Percentiles rank a stretch among this genome's conserved stretches.
Conservation (phyloP, 2,797 vertebrate species). For the Petrocephalus sullivani region DNA sequence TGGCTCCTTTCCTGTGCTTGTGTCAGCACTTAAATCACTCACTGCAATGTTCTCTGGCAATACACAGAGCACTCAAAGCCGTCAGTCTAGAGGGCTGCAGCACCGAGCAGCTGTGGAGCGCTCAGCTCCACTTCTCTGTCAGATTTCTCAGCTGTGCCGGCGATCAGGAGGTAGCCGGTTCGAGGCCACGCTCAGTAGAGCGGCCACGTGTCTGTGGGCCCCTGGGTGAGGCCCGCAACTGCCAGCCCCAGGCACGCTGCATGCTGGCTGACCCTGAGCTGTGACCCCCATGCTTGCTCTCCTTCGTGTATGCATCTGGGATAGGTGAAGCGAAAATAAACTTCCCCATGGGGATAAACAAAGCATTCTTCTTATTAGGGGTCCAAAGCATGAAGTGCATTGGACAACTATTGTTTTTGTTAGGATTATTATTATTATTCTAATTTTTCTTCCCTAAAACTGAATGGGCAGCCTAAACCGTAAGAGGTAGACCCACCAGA, state of each 20-base stretch:
- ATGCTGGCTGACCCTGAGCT: not conserved
- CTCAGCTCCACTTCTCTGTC: not conserved
- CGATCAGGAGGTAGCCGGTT: not conserved
- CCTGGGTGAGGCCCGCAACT: not conserved
- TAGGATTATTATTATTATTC: not conserved
- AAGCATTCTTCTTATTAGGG: not conserved
- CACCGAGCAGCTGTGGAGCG: not conserved
- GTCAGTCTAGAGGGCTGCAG: not conserved
- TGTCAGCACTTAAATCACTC: constrained; percentile 55
- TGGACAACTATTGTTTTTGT: too few species aligned
- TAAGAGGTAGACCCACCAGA: too few species aligned
- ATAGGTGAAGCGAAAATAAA: not conserved
- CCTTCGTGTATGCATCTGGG: not conserved
- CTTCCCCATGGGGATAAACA: not conserved
- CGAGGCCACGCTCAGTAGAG: not conserved
- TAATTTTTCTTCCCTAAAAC: too few species aligned
- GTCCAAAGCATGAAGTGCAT: too few species aligned
- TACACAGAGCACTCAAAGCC: not conserved
- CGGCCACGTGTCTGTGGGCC: not conserved
- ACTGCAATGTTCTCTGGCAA: not conserved
- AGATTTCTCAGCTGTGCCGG: not conserved
- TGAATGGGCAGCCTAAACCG: too few species aligned
- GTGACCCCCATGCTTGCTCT: not conserved
- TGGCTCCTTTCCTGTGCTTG: constrained; percentile 51
- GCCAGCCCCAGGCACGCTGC: not conserved